Evolutionary conservation across 2,797 vertebrate species (phyloP).

Genomic region (Phoxinus dragarum): DNA sequence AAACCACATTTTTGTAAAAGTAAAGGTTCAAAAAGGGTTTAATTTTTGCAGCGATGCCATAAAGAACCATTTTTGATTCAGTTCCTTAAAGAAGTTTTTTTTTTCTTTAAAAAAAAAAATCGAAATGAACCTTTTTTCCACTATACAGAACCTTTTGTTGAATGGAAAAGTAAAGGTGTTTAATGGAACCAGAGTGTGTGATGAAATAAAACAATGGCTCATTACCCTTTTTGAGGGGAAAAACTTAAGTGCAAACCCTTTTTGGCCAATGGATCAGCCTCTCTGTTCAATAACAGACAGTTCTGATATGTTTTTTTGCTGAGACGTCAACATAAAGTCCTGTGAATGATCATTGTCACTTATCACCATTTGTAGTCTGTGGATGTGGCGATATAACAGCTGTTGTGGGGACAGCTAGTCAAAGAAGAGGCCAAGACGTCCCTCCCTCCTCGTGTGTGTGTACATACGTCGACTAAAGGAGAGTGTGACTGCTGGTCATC

Average conservation of each 20-base stretch:
- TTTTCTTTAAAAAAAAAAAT: background rate
- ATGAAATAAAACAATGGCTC: background rate
- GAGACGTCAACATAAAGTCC: slow-evolving; percentile 70
- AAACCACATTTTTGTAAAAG: no score
- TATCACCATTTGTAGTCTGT: slow-evolving; percentile 60
- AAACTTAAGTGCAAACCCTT: background rate
- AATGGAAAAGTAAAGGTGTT: background rate
- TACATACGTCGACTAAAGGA: slow-evolving; percentile 62
- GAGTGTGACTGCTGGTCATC: slow-evolving; percentile 55
- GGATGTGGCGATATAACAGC: slow-evolving; percentile 61
- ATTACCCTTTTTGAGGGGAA: background rate
- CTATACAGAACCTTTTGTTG: background rate
- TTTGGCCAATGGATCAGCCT: background rate
- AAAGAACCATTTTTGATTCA: no score
- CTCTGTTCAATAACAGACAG: slow-evolving; percentile 31
- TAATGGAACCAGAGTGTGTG: background rate
- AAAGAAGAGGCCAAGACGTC: slow-evolving; percentile 44
- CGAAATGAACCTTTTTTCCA: background rate
- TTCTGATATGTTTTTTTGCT: slow-evolving; percentile 63
- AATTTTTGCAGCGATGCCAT: background rate
- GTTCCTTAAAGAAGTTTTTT: no score
- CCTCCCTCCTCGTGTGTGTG: slow-evolving; percentile 71
- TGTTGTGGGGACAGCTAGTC: slow-evolving; percentile 56
- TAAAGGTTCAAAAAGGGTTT: no score
- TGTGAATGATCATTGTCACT: slow-evolving; percentile 65